Evolutionary conservation across 2,113 vertebrate species (phyloP), one percentile per base, ranked within the genome.

Genomic region (Tyrannus savana): DNA sequence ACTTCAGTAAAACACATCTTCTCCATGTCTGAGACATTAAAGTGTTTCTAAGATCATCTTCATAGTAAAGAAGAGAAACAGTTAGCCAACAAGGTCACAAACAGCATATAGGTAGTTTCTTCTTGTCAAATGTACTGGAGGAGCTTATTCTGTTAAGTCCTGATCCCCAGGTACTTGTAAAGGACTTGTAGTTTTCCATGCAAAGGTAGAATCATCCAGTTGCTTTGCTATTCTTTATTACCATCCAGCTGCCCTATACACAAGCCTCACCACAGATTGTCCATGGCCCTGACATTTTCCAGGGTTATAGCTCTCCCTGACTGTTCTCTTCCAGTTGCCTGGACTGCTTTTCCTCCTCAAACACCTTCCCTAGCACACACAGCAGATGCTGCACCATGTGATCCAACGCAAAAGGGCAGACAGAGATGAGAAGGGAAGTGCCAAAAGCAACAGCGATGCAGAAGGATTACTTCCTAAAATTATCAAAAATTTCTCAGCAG

Each of bases 401-500:
- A 69, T 42, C 27, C 3, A 2, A 28, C 58, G 28, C 18, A 47
- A 87, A 87, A 91, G 19, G 4, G 2, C 14, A 58, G 47, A n/a
- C 3, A 64, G 60, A 86, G 47, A 21, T 39, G 22, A 87, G 33
- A 89, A 14, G 14, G 24, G 25, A 87, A 73, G 19, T 79, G 74
- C 49, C 49, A 82, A 87, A 91, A 91, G 35, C 80, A 95, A 49
- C 9, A 72, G 25, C 0, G 0, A 66, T 73, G 19, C 28, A 87
- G 66, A 84, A 89, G 24, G 31, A 73, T 86, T 86, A 27, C 18
- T 75, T 89, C 62, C 66, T 85, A 58, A 89, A 85, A 66, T 58
- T 41, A 94, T 37, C 28, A 64, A 47, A 81, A 82, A 42, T 18
- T 91, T 79, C 28, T 91, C 66, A 50, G 58, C 53, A 79, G 64